Evolutionary conservation across 2,113 vertebrate species (phyloP), one percentile per base, ranked within the genome.

Genomic region (Neolamprologus longior): DNA sequence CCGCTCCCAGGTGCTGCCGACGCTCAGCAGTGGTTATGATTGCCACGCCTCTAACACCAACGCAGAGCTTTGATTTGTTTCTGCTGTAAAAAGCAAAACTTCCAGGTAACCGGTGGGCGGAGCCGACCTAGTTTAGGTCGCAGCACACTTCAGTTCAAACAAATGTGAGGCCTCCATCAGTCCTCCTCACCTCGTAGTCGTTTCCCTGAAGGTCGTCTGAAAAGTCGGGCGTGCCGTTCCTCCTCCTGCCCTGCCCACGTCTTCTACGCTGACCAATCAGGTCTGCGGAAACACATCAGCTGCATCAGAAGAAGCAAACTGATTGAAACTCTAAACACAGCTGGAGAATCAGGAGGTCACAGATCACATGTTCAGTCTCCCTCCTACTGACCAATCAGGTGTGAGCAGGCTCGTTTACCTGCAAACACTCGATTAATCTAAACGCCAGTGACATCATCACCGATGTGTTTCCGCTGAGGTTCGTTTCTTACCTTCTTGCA

Each of bases 131-230:
- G 21, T 1, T 47, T 24, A 71, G 35, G 5, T 1, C 4, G 12
- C 63, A 42, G 12, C 21, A 26, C 40, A 71, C 66, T 68, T 40
- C 19, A 40, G n/a, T 9, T 68, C 19, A 71, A 24, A 40, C 66
- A 42, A 24, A 68, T 8, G 7, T 9, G 66, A 14, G 35, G n/a
- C n/a, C n/a, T 24, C 40, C 37, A 0, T 42, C 66, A 71, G 35
- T 71, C 35, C 35, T 84, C n/a, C 82, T 88, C 91, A 97, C 97
- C 95, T 97, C 97, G 31, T 97, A 97, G 89, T 97, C 91, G 33
- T 97, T 93, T 83, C 95, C 96, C 82, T 95, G 89, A 28, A 84
- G 84, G 50, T 90, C 79, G 7, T 94, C 94, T 66, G 94, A 81
- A 28, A 94, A 33, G n/a, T 86, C 19, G 0, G 81, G 82, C 4